Conservation (phyloP, 2,888 invertebrate species). For the Epinotia bilunana region DNA sequence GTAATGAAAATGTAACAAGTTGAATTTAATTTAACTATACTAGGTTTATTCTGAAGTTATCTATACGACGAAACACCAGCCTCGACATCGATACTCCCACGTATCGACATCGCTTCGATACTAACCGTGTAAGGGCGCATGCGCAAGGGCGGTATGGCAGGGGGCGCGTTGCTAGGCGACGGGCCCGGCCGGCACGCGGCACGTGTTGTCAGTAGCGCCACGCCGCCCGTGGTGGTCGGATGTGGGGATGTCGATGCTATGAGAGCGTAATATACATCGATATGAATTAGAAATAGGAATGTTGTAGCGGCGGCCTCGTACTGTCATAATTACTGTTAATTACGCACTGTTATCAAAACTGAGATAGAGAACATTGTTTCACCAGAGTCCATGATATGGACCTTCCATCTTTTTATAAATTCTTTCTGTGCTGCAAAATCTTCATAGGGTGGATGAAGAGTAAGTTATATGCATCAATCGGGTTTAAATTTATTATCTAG, state of each 20-base stretch:
- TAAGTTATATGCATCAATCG: too few relatives aligned
- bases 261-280: not conserved
- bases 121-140: slow-evolving; percentile 42
- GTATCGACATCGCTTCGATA: not conserved
- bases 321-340: too few relatives aligned
- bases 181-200: slow-evolving; percentile 56
- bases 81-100: not conserved
- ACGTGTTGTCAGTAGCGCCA: slow-evolving; percentile 37
- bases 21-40: too few relatives aligned
- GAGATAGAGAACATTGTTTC: too few relatives aligned
- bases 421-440: too few relatives aligned
- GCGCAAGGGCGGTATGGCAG: slow-evolving; percentile 8
- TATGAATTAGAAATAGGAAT: not conserved
- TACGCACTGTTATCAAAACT: too few relatives aligned
- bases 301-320: not conserved
- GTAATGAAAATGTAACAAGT: too few relatives aligned
- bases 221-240: not conserved
- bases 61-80: not conserved
- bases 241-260: not conserved
- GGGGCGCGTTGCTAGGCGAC: slow-evolving; percentile 63
- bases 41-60: not conserved
- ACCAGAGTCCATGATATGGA: too few relatives aligned
- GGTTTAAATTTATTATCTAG: too few relatives aligned
- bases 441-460: too few relatives aligned
- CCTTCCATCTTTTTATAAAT: too few relatives aligned